Evolutionary conservation across 2,113 vertebrate species (phyloP).

Genomic region (Laticauda laticaudata): DNA sequence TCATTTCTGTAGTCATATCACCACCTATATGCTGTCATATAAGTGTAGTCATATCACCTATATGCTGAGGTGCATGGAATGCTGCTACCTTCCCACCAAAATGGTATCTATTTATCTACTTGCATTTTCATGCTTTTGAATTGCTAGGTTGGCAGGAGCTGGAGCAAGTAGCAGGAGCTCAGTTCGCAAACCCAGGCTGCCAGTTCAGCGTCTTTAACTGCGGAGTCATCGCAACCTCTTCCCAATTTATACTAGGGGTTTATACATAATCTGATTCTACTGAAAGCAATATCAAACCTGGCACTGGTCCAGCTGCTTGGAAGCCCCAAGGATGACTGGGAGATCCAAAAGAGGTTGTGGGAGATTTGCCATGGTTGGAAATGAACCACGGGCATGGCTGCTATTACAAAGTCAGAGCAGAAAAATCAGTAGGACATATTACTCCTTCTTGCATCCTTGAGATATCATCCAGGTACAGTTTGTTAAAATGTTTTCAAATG

Average conservation of each 20-base stretch:
- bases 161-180: not conserved
- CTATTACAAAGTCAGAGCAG: not conserved
- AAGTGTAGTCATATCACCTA: not conserved
- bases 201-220: not conserved
- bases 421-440: not conserved
- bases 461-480: not conserved
- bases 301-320: not conserved
- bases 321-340: not conserved
- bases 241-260: not conserved
- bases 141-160: not conserved
- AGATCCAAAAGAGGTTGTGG: not conserved
- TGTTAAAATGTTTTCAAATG: not conserved
- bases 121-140: not conserved
- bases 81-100: not conserved
- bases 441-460: not conserved
- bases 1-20: not conserved
- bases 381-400: not conserved
- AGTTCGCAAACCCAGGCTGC: not conserved
- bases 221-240: not conserved
- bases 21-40: no score
- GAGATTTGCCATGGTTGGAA: not conserved
- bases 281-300: not conserved
- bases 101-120: not conserved
- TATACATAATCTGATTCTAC: not conserved
- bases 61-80: not conserved